Percentiles rank a stretch among this genome's conserved stretches.
phyloP scores from a whole-genome alignment of 2,113 vertebrate genomes.

The Centropus bengalensis region DNA sequence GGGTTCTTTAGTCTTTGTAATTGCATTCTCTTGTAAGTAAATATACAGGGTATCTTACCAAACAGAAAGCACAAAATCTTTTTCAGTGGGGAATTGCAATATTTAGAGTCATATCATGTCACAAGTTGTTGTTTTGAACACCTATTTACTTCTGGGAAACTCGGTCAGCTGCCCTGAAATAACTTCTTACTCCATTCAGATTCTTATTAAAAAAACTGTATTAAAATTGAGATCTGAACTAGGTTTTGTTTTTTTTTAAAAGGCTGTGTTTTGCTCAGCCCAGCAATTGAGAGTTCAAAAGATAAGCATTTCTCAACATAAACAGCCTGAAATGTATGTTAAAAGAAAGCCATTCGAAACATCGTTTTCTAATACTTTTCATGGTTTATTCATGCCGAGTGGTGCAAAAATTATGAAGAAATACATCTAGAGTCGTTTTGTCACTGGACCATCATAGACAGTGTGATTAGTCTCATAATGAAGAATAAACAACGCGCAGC shows the following conservation, averaged over 20 bases:
- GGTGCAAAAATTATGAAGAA: conserved; percentile 9
- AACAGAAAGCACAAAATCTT: not conserved
- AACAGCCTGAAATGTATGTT: conserved; percentile 55
- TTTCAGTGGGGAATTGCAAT: not conserved
- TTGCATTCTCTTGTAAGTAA: not conserved
- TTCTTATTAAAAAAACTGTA: not conserved
- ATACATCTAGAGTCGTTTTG: not conserved
- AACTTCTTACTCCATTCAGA: not conserved
- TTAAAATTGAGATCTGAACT: not conserved
- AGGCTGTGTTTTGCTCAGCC: not conserved
- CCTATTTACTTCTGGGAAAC: not conserved
- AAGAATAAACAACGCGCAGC: not conserved
- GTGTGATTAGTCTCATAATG: conserved; percentile 23
- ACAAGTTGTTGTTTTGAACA: not conserved
- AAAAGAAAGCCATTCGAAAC: conserved; percentile 60
- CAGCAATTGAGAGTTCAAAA: conserved; percentile 28
- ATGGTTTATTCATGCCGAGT: conserved; percentile 56
- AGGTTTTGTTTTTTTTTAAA: not conserved
- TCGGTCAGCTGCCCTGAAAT: not conserved
- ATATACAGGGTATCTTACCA: not conserved
- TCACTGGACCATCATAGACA: conserved; percentile 4
- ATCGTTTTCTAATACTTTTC: conserved; percentile 60
- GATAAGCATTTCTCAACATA: conserved; percentile 43
- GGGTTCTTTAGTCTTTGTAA: conserved; percentile 10
- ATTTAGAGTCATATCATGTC: not conserved